phyloP scores from a whole-genome alignment of 2,113 vertebrate genomes.

The Atractosteus spatula region DNA sequence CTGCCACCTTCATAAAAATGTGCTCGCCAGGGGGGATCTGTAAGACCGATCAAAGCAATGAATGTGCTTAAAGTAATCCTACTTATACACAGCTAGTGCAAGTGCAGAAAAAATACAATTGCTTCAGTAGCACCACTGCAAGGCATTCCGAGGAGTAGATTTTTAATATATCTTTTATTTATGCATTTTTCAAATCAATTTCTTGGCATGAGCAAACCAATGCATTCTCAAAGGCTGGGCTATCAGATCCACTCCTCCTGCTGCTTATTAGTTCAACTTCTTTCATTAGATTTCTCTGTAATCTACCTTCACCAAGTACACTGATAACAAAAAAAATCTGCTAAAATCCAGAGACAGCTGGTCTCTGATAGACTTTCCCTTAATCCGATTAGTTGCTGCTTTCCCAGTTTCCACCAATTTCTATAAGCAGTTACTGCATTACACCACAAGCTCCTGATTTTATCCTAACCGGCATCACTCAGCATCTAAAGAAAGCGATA shows the following conservation, averaged over 20 bases:
- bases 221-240: not conserved
- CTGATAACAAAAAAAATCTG: slow-evolving; percentile 51
- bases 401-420: slow-evolving; percentile 45
- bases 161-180: too few relatives aligned
- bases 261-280: slow-evolving; percentile 59
- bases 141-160: too few relatives aligned
- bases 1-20: too few relatives aligned
- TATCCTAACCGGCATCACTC: slow-evolving; percentile 56
- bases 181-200: not conserved
- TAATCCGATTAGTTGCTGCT: slow-evolving; percentile 62
- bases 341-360: slow-evolving; percentile 56
- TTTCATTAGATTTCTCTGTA: slow-evolving; percentile 59
- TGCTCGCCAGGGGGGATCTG: too few relatives aligned
- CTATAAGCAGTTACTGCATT: slow-evolving; percentile 51
- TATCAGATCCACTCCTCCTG: slow-evolving; percentile 43
- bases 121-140: too few relatives aligned
- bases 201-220: slow-evolving; percentile 1
- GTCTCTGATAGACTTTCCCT: slow-evolving; percentile 59
- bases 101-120: too few relatives aligned
- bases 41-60: too few relatives aligned
- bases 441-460: slow-evolving; percentile 54
- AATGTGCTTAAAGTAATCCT: too few relatives aligned
- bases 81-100: too few relatives aligned
- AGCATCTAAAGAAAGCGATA: slow-evolving; percentile 42
- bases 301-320: slow-evolving; percentile 42